phyloP scores from a whole-genome alignment of 2,888 invertebrate genomes.

The Tholera decimalis region DNA sequence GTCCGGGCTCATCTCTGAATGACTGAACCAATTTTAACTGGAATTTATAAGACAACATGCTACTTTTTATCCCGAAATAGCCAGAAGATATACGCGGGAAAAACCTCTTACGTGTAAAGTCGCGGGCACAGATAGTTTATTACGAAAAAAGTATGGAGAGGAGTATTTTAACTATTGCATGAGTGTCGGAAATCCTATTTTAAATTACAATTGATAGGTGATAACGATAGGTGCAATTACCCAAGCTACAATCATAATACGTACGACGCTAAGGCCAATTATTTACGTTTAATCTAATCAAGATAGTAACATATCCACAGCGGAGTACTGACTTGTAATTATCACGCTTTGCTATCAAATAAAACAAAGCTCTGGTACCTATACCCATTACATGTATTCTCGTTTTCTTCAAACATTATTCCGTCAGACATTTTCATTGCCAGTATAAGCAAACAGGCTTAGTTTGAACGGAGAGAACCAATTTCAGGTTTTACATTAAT shows the following conservation, averaged over 20 bases:
- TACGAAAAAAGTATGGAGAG: too few relatives aligned
- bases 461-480: not conserved
- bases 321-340: constrained; percentile 25
- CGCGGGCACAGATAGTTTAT: too few relatives aligned
- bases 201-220: not conserved
- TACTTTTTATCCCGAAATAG: too few relatives aligned
- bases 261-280: constrained; percentile 28
- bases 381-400: not conserved
- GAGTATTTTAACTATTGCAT: not conserved
- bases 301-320: constrained; percentile 38
- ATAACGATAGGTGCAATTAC: constrained; percentile 5
- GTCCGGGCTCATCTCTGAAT: too few relatives aligned
- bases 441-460: too few relatives aligned
- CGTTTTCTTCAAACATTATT: not conserved
- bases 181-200: not conserved
- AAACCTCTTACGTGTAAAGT: too few relatives aligned
- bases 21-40: too few relatives aligned
- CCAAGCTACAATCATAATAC: constrained; percentile 21
- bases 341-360: constrained; percentile 20
- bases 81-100: too few relatives aligned
- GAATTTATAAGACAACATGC: too few relatives aligned
- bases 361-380: constrained; percentile 21
- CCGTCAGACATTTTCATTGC: not conserved
- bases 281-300: constrained; percentile 42
- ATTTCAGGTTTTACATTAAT: constrained; percentile 23